Evolutionary conservation across 2,888 invertebrate genomes (phyloP).

Genomic region (Calliphora vomitoria): DNA sequence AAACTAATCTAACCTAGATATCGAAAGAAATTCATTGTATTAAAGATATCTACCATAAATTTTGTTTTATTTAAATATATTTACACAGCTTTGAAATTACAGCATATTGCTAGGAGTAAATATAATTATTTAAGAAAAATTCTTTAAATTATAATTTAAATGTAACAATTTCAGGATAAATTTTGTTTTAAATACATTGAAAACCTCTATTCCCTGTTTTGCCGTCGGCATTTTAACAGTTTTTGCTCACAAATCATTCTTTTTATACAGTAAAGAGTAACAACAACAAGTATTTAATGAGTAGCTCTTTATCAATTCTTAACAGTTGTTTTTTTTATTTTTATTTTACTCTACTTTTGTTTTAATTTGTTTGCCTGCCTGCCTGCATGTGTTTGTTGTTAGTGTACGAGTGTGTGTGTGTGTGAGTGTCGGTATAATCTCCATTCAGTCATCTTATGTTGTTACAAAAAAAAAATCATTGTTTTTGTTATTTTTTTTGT

Average conservation of each 20-base stretch:
- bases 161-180: too few relatives aligned
- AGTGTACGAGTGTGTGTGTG: not conserved
- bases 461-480: not conserved
- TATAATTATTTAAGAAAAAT: too few relatives aligned
- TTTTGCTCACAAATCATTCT: not conserved
- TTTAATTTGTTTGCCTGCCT: conserved; percentile 4
- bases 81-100: too few relatives aligned
- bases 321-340: conserved; percentile 34
- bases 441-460: conserved; percentile 36
- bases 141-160: too few relatives aligned
- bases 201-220: not conserved
- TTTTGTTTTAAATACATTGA: not conserved
- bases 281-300: conserved; percentile 46
- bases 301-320: conserved; percentile 48
- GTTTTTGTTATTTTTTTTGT: conserved; percentile 5
- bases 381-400: not conserved
- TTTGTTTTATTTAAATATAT: too few relatives aligned
- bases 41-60: too few relatives aligned
- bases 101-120: too few relatives aligned
- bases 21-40: too few relatives aligned
- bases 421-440: conserved; percentile 20
- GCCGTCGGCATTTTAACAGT: conserved; percentile 38
- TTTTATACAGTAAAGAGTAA: not conserved
- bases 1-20: too few relatives aligned
- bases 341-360: not conserved